Percentiles rank a stretch among this genome's conserved stretches.
Evolutionary conservation across 2,797 vertebrate genomes (phyloP).

Genomic region (Parotocinclus haroldoi): DNA sequence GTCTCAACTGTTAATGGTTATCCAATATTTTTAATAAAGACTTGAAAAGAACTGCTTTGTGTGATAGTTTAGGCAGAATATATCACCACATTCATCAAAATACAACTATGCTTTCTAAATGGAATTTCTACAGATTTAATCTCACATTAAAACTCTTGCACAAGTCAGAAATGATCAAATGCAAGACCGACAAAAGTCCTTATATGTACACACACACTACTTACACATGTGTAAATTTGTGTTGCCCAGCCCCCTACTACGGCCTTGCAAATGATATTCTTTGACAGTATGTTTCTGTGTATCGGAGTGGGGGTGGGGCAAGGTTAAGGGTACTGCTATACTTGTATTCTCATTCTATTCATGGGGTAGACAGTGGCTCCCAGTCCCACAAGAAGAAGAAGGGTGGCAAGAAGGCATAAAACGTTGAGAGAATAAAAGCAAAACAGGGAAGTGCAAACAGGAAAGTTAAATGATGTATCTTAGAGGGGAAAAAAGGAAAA

Average conservation of each 20-base stretch:
- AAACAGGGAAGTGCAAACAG: conserved; percentile 23
- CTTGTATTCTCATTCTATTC: conserved; percentile 36
- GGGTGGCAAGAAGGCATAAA: neutral
- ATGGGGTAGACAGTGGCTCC: conserved; percentile 20
- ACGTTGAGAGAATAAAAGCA: neutral
- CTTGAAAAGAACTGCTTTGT: no score
- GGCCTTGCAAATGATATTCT: neutral
- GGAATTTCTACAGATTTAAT: no score
- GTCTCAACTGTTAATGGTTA: no score
- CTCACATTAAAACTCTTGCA: no score
- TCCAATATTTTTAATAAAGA: no score
- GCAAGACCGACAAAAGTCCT: no score
- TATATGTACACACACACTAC: no score
- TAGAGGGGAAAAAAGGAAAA: conserved; percentile 10
- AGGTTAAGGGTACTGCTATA: conserved; percentile 28
- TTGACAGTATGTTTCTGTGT: conserved; percentile 14
- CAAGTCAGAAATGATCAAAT: no score
- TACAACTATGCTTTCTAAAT: no score
- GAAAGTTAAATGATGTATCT: neutral
- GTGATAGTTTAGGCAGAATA: no score
- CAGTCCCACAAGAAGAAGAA: conserved; percentile 15
- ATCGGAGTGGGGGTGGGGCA: neutral
- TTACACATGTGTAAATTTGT: neutral
- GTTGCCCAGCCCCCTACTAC: neutral
- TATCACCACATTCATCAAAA: no score